Evolutionary conservation across 2,797 vertebrate genomes (phyloP).

Genomic region (Rhyacichthys aspro): DNA sequence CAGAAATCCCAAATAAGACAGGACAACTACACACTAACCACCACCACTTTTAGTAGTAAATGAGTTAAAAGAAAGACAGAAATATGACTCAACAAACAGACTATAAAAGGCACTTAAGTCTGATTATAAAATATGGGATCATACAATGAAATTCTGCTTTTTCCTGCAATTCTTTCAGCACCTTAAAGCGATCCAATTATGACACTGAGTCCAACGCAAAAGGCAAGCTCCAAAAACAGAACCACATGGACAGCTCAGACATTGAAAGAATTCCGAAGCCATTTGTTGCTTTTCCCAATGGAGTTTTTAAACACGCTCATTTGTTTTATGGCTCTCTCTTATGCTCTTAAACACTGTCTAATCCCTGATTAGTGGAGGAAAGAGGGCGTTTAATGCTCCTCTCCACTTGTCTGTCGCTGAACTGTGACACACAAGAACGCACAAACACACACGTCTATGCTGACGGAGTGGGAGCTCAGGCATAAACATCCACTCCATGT

Average conservation of each 20-base stretch:
- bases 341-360: slow-evolving; percentile 73
- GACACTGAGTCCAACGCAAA: too few relatives aligned
- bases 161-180: too few relatives aligned
- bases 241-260: slow-evolving; percentile 20
- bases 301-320: slow-evolving; percentile 52
- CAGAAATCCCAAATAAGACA: too few relatives aligned
- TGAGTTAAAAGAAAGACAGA: too few relatives aligned
- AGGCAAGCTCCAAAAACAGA: background rate
- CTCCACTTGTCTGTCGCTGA: slow-evolving; percentile 64
- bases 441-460: slow-evolving; percentile 22
- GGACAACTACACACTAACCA: too few relatives aligned
- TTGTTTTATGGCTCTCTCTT: slow-evolving; percentile 67
- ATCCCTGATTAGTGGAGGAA: slow-evolving; percentile 74
- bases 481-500: slow-evolving; percentile 20
- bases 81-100: too few relatives aligned
- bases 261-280: slow-evolving; percentile 37
- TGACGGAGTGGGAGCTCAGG: slow-evolving; percentile 14
- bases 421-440: slow-evolving; percentile 65
- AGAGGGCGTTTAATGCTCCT: slow-evolving; percentile 66
- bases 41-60: too few relatives aligned
- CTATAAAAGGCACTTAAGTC: too few relatives aligned
- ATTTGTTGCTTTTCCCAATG: slow-evolving; percentile 47
- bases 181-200: too few relatives aligned
- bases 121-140: too few relatives aligned
- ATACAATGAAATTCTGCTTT: too few relatives aligned